Conservation (phyloP, 2,797 vertebrate genomes). For the Syndactyla subalaris region DNA sequence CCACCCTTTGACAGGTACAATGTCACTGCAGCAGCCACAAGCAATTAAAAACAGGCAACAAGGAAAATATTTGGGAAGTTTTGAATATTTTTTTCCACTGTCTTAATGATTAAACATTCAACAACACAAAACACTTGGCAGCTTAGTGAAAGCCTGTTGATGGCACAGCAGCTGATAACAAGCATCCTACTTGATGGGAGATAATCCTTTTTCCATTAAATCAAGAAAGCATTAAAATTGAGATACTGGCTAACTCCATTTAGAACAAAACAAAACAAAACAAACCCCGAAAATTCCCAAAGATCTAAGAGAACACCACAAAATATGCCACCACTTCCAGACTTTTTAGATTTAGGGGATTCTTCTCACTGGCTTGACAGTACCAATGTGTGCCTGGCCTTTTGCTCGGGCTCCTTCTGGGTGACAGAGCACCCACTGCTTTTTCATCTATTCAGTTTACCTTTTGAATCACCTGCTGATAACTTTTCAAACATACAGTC, state of each 20-base stretch:
- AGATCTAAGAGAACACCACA: background rate
- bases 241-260: slow-evolving; percentile 15
- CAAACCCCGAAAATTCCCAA: background rate
- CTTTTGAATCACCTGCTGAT: background rate
- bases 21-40: background rate
- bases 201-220: slow-evolving; percentile 70
- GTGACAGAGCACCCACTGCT: background rate
- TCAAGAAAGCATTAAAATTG: slow-evolving; percentile 58
- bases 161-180: slow-evolving; percentile 28
- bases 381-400: background rate
- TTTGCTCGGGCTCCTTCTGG: background rate
- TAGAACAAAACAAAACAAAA: slow-evolving; percentile 3
- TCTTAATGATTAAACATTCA: slow-evolving; percentile 39
- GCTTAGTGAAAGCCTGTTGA: slow-evolving; percentile 47
- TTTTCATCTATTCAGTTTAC: background rate
- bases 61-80: background rate
- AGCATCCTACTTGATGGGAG: slow-evolving; percentile 55
- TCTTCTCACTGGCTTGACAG: background rate
- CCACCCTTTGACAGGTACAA: background rate
- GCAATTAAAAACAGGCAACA: background rate
- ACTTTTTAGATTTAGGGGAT: background rate
- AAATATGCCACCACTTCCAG: background rate
- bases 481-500: background rate
- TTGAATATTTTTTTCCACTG: background rate
- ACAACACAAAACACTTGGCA: slow-evolving; percentile 40